Percentiles rank a stretch among this genome's conserved stretches.
Conservation (phyloP, 2,888 invertebrate species). For the Tipula vernalis region DNA sequence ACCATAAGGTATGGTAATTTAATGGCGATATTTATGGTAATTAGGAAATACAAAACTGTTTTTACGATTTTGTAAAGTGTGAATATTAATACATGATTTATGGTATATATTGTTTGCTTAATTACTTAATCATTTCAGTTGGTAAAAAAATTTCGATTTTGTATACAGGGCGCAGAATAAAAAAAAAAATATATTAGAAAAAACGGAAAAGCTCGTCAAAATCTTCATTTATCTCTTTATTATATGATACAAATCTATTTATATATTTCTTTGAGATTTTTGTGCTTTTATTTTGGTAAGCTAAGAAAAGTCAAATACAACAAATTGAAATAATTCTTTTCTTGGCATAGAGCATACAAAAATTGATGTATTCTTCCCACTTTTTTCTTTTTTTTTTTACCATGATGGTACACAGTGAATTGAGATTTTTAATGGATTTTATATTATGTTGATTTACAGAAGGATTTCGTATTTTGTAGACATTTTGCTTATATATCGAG, state of each 20-base stretch:
- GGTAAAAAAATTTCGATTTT: neutral
- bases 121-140: neutral
- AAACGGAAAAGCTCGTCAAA: neutral
- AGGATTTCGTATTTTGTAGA: neutral
- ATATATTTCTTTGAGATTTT: neutral
- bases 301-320: neutral
- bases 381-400: neutral
- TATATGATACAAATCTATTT: neutral
- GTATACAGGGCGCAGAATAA: neutral
- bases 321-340: neutral
- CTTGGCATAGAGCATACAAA: neutral
- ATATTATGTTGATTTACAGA: neutral
- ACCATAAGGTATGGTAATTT: neutral
- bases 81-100: neutral
- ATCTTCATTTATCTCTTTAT: neutral
- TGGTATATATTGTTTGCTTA: neutral
- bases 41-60: neutral
- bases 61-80: neutral
- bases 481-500: neutral
- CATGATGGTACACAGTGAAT: neutral
- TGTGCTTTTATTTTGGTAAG: neutral
- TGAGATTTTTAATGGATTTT: constrained; percentile 4
- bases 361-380: neutral
- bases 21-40: neutral
- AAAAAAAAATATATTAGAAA: neutral